Conservation (phyloP, 2,888 invertebrate species). For the Dysmachus trigonus region DNA sequence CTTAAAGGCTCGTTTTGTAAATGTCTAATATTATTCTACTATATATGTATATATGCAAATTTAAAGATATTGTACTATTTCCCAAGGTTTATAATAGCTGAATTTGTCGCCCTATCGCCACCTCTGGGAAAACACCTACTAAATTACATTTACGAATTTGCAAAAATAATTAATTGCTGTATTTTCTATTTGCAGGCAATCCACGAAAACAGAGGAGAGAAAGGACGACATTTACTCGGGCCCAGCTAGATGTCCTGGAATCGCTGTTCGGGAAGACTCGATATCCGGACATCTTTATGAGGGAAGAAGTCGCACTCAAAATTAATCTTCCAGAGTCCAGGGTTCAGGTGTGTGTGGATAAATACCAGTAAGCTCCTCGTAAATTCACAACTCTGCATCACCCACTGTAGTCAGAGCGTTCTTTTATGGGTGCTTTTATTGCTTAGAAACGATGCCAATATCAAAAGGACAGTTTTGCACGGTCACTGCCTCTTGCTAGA, state of each 20-base stretch:
- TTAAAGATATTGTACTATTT: no score
- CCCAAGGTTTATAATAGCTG: no score
- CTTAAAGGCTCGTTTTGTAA: no score
- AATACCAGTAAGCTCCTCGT: conserved; percentile 44
- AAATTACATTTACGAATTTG: not conserved
- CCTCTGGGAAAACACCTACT: not conserved
- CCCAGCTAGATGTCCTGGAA: conserved; percentile 92
- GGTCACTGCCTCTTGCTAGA: not conserved
- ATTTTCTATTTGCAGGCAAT: conserved; percentile 61
- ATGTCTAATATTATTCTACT: no score
- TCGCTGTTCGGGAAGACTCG: conserved; percentile 90
- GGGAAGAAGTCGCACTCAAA: conserved; percentile 95
- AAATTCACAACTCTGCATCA: conserved; percentile 20
- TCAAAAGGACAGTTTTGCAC: not conserved
- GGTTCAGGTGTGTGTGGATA: conserved; percentile 79
- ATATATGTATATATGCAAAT: no score
- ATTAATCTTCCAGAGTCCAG: conserved; percentile 96
- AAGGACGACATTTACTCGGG: conserved; percentile 93
- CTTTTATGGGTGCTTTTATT: not conserved
- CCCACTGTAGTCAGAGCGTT: not conserved
- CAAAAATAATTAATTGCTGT: not conserved
- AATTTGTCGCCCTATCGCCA: not conserved
- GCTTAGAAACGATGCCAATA: not conserved
- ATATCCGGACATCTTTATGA: conserved; percentile 98
- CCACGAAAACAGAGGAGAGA: conserved; percentile 92